Base-by-base conservation (phyloP, 2,888 invertebrate genomes). In the Operophtera brumata region DNA sequence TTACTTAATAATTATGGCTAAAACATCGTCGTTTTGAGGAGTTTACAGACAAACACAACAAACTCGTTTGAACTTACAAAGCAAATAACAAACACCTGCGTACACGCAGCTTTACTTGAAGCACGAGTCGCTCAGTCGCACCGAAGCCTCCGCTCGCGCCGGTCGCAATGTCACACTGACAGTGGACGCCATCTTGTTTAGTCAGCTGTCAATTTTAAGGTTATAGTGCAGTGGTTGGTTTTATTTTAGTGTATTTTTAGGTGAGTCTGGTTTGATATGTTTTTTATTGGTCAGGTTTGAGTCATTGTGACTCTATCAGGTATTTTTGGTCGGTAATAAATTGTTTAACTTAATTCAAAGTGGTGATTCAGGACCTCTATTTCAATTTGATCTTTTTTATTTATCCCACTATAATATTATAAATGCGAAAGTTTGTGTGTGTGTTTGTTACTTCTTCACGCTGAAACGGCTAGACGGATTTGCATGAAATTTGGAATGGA, bases 171-270 rank as follows among this genome's bases (percentile, higher is more conserved):
- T 28, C 35, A 44, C 32, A 6, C 25, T 42, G 37, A 26, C 41
- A 40, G 6, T 14, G 9, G 8, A 32, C 64, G 69, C 70, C 69
- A 72, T 72, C 56, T 72, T 74, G 68, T 80, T 75, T 77, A 57
- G 64, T 62, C 78, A 80, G 77, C 74, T 82, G 80, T 71, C 70
- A 61, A 41, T 49, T 61, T 69, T 72, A 56, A 72, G 70, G 71
- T 71, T 72, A 64, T 60, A 59, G 59, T 63, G 52, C 39, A 42
- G 56, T 62, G 51, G 57, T 36, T 36, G 11, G n/a, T 36, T 36
- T 36, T 66, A 56, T 53, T 49, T 50, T 42, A 39, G 47, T 53
- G 41, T 54, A 52, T 46, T 13, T 42, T 54, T 45, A 51, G 56
- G 60, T 61, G 35, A 55, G 61, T 62, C 30, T 13, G 30, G 9